Base-by-base conservation (phyloP, 2,797 vertebrate genomes). In the Silurus lanzhouensis region DNA sequence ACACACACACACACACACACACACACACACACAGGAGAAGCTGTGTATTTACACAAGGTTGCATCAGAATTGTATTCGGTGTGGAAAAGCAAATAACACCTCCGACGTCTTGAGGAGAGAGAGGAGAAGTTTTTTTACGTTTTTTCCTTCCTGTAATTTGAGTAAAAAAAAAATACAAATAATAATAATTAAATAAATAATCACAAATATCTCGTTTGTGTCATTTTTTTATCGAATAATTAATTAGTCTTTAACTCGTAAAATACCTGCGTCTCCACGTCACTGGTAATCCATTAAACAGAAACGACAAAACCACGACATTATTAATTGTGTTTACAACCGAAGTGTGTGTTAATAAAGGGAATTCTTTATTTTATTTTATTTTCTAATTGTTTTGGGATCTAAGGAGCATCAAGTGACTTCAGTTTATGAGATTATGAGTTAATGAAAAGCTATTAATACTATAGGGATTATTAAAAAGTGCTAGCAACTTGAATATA, bases 11-110 rank as follows among this genome's bases (percentile, higher is more conserved):
- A 57, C 75, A 87, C 25, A 71, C 48, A 80, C 44, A 74, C 44
- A 52, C 71, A 46, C 71, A 74, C 52, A 70, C 10, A 38, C 3
- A 48, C 0, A 64, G 19, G 7, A 48, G 82, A 86, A 68, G 58
- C 57, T 86, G 55, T 86, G 84, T 77, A 78, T 90, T 90, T 90
- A 90, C 89, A 90, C 82, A 57, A 71, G 55, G 86, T 90, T 90
- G 89, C 89, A 90, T 90, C 89, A 90, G 86, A 90, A 88, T 75
- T 83, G 84, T 81, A 77, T 84, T 74, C 84, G 75, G 58, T 83
- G 79, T 86, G 86, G 70, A 88, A 88, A 81, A 81, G 76, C 77
- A 85, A 86, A 88, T 68, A 84, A 83, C 74, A 81, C 78, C 74
- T 84, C 68, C 55, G 19, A 78, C 19, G 52, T 61, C 76, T 22